Conservation (phyloP, 2,113 vertebrate species). For the Cebus imitator region DNA sequence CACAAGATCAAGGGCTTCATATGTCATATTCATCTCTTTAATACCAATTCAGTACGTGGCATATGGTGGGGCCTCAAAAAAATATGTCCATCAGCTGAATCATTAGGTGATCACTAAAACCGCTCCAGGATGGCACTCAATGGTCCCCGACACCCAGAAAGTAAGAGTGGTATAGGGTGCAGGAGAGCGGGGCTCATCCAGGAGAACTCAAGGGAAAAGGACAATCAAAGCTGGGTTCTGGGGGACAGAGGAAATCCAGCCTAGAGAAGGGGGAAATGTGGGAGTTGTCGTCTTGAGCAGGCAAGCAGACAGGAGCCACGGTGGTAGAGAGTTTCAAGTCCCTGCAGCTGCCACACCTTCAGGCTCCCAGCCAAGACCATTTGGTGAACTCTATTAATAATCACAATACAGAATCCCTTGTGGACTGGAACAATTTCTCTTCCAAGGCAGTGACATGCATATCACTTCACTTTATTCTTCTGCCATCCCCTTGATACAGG, state of each 20-base stretch:
- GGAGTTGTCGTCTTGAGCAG: background rate
- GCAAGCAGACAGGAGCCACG: background rate
- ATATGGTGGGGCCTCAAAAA: background rate
- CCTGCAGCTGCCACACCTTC: background rate
- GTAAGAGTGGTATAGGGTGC: background rate
- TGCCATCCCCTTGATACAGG: background rate
- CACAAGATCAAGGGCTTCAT: background rate
- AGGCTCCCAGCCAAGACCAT: constrained; percentile 7
- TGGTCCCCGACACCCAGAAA: background rate
- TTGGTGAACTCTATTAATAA: constrained; percentile 36
- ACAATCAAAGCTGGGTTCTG: fast-evolving
- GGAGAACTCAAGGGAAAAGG: fast-evolving
- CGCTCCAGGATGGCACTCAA: background rate
- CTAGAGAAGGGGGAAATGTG: background rate
- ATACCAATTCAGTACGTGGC: too few species aligned
- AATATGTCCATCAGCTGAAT: background rate
- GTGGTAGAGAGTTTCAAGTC: background rate
- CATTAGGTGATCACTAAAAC: background rate
- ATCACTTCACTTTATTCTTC: background rate
- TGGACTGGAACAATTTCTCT: background rate
- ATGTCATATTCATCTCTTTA: background rate
- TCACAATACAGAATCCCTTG: background rate
- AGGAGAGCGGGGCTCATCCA: background rate
- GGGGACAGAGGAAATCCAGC: background rate
- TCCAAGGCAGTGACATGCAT: background rate